Evolutionary conservation across 1,140 invertebrate species (phyloP), one percentile per base, ranked within the genome.

Genomic region (Halyomorpha halys): DNA sequence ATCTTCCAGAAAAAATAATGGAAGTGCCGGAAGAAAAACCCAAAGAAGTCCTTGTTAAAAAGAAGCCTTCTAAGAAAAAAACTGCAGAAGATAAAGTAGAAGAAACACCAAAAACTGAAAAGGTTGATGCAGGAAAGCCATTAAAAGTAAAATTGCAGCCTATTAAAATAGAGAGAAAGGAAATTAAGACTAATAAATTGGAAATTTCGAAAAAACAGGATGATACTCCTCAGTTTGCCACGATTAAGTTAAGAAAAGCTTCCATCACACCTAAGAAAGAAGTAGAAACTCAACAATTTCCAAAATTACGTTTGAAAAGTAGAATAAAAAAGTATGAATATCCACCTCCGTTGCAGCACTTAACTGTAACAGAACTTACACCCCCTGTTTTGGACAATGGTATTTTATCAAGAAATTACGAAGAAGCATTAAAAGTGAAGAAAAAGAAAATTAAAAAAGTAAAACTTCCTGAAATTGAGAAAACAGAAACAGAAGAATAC

Each of bases 231-330:
- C 78, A 81, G 65, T 86, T 84, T 68, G 79, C 77, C 25, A 73
- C 77, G 66, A 75, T 84, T 11, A 85, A 85, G 76, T 74, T 86
- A 51, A 85, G 81, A 69, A 86, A 85, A 74, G 72, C 77, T 27
- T 66, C 70, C 15, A 65, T 74, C 23, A 68, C 74, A 19, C 75
- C 75, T 54, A 82, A 81, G 72, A 79, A 78, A 74, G 77, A 79
- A 69, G 59, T 70, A 19, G 73, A 76, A 61, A 69, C 73, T 34
- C 66, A 75, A 8, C 75, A 77, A 30, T 19, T 66, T 56, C 83
- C 82, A 0, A 85, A 85, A 75, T 72, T 86, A 51, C 72, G 83
- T 70, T 72, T 87, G 18, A 83, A 82, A 68, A 86, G 84, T 72
- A 77, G 80, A 62, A 81, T 86, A 16, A 78, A 72, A 59, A 77